phyloP scores from a whole-genome alignment of 2,797 vertebrate genomes.

The Coranthus polyacanthus region DNA sequence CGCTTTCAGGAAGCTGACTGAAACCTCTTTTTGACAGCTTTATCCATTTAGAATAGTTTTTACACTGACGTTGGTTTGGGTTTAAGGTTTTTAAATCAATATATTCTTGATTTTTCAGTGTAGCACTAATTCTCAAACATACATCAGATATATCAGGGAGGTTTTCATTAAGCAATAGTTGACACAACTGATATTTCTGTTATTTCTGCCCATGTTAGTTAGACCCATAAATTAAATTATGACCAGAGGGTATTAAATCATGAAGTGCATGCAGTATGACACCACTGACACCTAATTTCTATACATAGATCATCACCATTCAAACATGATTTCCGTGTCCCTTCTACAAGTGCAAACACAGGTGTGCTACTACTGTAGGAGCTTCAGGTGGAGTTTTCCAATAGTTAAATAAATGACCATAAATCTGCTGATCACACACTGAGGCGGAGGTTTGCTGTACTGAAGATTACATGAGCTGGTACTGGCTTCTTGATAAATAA shows the following conservation, averaged over 20 bases:
- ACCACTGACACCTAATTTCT: background rate
- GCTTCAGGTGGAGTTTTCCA: slow-evolving; percentile 7
- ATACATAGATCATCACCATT: slow-evolving; percentile 6
- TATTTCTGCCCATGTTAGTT: background rate
- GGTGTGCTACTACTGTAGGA: slow-evolving; percentile 10
- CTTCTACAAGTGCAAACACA: slow-evolving; percentile 9
- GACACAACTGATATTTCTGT: background rate
- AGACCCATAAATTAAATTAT: background rate
- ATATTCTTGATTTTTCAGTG: slow-evolving; percentile 1
- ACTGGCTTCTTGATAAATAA: slow-evolving; percentile 45
- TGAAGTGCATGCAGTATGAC: slow-evolving; percentile 1
- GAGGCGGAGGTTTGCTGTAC: slow-evolving; percentile 16
- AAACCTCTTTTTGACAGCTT: background rate
- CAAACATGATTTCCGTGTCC: background rate
- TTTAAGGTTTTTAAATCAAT: no score
- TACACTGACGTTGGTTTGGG: no score
- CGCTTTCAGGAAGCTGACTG: background rate
- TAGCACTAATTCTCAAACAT: background rate
- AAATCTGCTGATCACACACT: slow-evolving; percentile 20
- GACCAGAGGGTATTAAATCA: background rate
- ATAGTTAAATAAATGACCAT: slow-evolving; percentile 26
- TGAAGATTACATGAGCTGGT: slow-evolving; percentile 18
- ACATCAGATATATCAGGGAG: background rate
- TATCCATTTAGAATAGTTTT: no score
- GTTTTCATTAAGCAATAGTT: background rate